Conservation (phyloP, 2,113 vertebrate genomes). For the Orcinus orca region DNA sequence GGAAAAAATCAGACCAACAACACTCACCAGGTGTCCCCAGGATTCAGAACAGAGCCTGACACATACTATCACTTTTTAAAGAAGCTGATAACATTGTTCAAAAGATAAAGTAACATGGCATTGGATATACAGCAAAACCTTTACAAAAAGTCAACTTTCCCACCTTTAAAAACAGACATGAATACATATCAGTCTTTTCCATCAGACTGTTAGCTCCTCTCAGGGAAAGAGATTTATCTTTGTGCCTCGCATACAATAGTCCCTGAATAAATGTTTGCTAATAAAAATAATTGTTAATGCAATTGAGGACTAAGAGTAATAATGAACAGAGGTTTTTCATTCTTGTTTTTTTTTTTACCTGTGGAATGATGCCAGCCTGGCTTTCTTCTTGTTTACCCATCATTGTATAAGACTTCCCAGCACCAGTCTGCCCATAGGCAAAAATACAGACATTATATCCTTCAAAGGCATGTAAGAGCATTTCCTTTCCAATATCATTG, state of each 20-base stretch:
- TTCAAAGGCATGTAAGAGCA: constrained; percentile 97
- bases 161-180: not conserved
- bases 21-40: not conserved
- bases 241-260: not conserved
- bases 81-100: not conserved
- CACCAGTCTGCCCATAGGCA: constrained; percentile 98
- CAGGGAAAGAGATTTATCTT: not conserved
- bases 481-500: constrained; percentile 99
- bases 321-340: not conserved
- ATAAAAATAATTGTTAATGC: not conserved
- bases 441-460: constrained; percentile 99
- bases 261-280: not conserved
- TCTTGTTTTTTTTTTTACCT: constrained; percentile 83
- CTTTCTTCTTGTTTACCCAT: constrained; percentile 99
- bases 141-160: not conserved
- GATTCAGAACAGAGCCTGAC: not conserved
- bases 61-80: not conserved
- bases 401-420: constrained; percentile 99
- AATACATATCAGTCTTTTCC: not conserved
- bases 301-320: not conserved
- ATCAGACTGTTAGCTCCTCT: not conserved
- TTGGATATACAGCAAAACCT: not conserved
- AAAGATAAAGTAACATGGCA: not conserved
- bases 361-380: constrained; percentile 98
- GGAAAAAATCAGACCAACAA: not conserved